Conservation (phyloP, 2,113 vertebrate genomes). For the Coptodon rendalli region DNA sequence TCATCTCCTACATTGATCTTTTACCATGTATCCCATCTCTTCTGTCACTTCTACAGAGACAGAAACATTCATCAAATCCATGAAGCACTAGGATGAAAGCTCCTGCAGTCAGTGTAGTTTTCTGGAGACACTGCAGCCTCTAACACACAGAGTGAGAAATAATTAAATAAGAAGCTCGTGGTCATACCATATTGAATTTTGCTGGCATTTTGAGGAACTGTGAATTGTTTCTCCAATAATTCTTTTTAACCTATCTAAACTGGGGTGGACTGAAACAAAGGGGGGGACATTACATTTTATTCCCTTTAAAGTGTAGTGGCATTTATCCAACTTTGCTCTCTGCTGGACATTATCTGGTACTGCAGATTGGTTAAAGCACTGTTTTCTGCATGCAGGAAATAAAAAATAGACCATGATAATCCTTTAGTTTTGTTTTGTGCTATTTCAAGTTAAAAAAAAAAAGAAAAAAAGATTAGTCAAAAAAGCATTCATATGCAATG, state of each 20-base stretch:
- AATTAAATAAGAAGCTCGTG: neutral
- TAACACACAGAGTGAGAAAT: neutral
- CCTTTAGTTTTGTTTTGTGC: neutral
- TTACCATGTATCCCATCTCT: neutral
- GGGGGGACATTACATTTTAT: neutral
- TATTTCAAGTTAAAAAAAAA: neutral
- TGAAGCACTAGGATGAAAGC: neutral
- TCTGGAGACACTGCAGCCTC: neutral
- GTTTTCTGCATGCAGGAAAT: neutral
- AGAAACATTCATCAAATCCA: neutral
- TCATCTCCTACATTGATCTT: neutral
- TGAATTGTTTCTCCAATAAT: neutral
- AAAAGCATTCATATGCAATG: neutral
- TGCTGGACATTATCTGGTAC: slow-evolving; percentile 48
- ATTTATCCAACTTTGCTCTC: slow-evolving; percentile 60
- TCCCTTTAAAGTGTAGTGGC: neutral
- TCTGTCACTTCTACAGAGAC: neutral
- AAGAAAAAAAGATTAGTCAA: neutral
- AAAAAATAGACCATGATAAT: neutral
- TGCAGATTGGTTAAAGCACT: slow-evolving; percentile 10
- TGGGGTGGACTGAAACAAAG: neutral
- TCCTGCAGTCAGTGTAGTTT: neutral
- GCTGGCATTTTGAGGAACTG: neutral
- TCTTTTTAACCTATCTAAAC: neutral
- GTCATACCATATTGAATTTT: neutral